Evolutionary conservation across 1,140 invertebrate species (phyloP), one percentile per base, ranked within the genome.

Genomic region (Anagrus nilaparvatae): DNA sequence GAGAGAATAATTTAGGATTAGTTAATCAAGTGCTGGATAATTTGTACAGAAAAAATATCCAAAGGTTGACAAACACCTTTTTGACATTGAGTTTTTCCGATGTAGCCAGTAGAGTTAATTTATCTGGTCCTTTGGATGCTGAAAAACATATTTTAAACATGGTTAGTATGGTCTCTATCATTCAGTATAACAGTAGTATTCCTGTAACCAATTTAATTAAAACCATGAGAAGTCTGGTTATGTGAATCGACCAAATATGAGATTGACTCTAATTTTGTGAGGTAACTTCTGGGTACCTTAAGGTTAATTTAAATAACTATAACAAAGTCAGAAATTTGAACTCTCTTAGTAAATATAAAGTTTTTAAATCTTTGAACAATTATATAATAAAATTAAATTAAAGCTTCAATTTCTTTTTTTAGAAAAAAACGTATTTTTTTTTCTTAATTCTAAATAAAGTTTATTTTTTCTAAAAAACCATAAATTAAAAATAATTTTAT

Each of bases 1-100:
- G 86, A 55, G 92, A 97, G 67, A 78, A 79, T 41, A 89, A 87
- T 66, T 74, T 82, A 64, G 85, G 85, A 24, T 67, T 88, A 42
- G 81, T 82, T 5, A 85, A 86, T 63, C 84, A 87, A 73, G 89
- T 94, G 37, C 65, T 91, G 28, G 79, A 78, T 45, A 88, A 87
- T 41, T 76, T 96, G 55, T 91, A 91, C 58, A 96, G 94, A 67
- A 93, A 94, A 61, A 97, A 94, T 69, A 98, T 98, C 54, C 91
- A 96, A 67, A 78, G 91, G 60, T 71, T 98, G 36, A 97, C 94
- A 23, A 96, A 96, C 70, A 97, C 94, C 25, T 98, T 98, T 67
- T 72, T 97, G 47, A 98, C 93, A 1, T 70, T 98, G 33, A 96
- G 91, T 20, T 69, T 98, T 41, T 77, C 79, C 45, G 95, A 98